A percentile compares a stretch with the other conserved stretches of the same genome.
phyloP scores from a whole-genome alignment of 2,113 vertebrate species.

The Corythoichthys intestinalis region DNA sequence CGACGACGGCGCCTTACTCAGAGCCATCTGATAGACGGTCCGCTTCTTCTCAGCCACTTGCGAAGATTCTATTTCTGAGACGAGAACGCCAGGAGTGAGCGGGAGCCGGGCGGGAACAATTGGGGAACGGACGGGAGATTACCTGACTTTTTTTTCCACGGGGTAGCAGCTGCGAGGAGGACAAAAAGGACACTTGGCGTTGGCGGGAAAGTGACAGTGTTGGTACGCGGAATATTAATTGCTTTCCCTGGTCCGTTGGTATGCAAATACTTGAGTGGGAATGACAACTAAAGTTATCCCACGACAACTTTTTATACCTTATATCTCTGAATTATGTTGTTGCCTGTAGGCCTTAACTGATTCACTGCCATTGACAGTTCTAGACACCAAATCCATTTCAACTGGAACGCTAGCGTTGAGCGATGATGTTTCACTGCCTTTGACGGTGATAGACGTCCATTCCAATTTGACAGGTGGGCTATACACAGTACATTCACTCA shows the following conservation, averaged over 20 bases:
- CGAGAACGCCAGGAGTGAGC: constrained; percentile 15
- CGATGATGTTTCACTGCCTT: no score
- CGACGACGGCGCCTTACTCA: constrained; percentile 76
- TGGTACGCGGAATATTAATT: constrained; percentile 64
- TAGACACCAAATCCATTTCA: no score
- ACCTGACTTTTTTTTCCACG: constrained; percentile 94
- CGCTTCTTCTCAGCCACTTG: constrained; percentile 89
- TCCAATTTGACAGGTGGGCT: no score
- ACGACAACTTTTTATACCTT: not conserved
- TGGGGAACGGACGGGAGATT: constrained; percentile 49
- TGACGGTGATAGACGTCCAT: no score
- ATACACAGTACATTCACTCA: no score
- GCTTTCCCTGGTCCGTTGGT: constrained; percentile 37
- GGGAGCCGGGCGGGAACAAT: constrained; percentile 12
- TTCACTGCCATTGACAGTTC: no score
- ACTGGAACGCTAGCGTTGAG: no score
- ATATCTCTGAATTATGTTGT: no score
- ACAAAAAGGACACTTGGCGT: constrained; percentile 67
- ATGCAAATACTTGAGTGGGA: not conserved
- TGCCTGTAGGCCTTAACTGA: no score
- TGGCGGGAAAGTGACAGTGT: constrained; percentile 54
- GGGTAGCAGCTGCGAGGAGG: constrained; percentile 78
- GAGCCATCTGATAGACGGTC: constrained; percentile 92
- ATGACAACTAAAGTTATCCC: not conserved
- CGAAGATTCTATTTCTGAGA: constrained; percentile 82